These are phyloP conservation scores for Heliconius sara DNA, from an alignment of 2,888 invertebrate species.

Conservation along the genomic window DNA sequence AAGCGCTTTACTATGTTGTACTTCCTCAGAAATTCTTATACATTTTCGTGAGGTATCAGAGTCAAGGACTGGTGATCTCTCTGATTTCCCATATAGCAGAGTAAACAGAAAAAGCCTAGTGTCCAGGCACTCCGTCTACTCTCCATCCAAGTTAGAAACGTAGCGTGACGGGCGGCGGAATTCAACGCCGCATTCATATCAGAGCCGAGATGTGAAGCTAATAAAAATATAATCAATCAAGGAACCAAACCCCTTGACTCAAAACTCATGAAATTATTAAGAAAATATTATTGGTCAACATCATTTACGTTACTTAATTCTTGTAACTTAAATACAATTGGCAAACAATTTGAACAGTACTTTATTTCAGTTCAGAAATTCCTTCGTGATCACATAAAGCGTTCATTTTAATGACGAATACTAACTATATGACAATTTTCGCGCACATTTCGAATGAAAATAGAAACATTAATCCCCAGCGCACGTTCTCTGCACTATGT, in stretches of 20 bases:
- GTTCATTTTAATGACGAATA: slow-evolving; percentile 23
- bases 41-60: no score
- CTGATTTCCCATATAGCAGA: neutral
- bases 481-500: neutral
- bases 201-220: neutral
- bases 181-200: neutral
- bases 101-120: no score
- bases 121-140: neutral
- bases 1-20: neutral
- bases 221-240: neutral
- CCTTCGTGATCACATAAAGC: slow-evolving; percentile 1
- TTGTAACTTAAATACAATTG: neutral
- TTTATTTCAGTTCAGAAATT: slow-evolving; percentile 8
- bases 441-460: slow-evolving; percentile 26
- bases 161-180: neutral
- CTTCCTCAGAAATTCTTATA: no score
- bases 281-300: neutral
- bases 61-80: no score
- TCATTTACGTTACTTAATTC: neutral
- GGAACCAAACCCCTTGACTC: no score
- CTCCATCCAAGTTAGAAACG: neutral
- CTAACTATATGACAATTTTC: slow-evolving; percentile 14
- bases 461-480: slow-evolving; percentile 17
- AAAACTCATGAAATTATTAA: neutral
- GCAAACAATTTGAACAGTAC: neutral